phyloP scores from a whole-genome alignment of 2,113 vertebrate genomes.

The Chloropsis cyanopogon region DNA sequence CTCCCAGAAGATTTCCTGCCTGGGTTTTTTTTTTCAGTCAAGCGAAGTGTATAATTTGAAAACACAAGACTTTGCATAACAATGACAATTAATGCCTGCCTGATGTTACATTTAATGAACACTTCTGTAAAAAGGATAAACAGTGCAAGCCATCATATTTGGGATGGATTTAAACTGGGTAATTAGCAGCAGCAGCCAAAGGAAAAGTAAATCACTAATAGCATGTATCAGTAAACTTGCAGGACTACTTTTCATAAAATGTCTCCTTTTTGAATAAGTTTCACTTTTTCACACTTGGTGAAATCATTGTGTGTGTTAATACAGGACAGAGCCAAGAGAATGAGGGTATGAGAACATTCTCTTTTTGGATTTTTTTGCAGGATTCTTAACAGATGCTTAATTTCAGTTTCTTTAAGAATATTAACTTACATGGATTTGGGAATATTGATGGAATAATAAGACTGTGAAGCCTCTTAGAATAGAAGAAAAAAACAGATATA shows the following conservation, averaged over 20 bases:
- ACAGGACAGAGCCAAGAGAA: neutral
- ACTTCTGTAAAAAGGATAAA: neutral
- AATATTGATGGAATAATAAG: neutral
- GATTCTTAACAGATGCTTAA: neutral
- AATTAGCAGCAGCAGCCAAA: neutral
- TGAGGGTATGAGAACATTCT: neutral
- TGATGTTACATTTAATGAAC: conserved; percentile 35
- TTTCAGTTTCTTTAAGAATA: neutral
- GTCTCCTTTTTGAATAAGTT: neutral
- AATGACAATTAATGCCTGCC: neutral
- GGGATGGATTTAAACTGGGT: neutral
- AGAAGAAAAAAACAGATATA: neutral
- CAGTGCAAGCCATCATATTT: neutral
- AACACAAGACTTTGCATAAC: neutral
- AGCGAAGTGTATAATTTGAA: neutral
- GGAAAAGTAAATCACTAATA: fast-evolving
- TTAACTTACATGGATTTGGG: neutral
- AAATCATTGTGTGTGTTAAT: neutral
- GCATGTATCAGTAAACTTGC: neutral
- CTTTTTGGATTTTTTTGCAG: neutral
- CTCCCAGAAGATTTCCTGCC: neutral
- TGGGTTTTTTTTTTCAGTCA: neutral
- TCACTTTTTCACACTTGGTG: neutral
- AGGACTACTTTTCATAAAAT: neutral
- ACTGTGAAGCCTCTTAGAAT: neutral